Base-by-base conservation (phyloP, 1,140 invertebrate species). In the Glomeris maerens region DNA sequence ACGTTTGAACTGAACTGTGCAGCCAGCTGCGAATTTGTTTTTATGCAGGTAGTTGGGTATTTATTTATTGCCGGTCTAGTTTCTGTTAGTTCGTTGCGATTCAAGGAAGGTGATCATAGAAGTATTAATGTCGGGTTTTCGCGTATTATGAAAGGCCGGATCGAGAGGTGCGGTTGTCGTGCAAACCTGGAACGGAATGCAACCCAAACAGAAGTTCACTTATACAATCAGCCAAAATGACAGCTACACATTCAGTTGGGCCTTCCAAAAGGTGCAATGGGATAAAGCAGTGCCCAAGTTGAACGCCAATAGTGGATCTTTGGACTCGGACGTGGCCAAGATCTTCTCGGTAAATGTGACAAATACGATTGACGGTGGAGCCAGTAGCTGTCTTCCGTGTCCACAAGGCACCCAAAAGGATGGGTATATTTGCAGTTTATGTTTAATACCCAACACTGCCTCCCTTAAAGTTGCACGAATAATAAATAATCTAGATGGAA, bases 341-440 rank as follows among this genome's bases (percentile, higher is more conserved):
- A 74, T 80, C 29, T 77, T 69, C 59, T 62, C 66, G 26, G 67
- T 80, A 17, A 69, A 73, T 52, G 65, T 80, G 2, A 75, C 74
- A n/a, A 78, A 80, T 60, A 76, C 72, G 0, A 57, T 74, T n/a
- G 64, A 68, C 47, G 72, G 74, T 40, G 76, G 77, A 22, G 75
- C 77, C 3, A 62, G 64, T 2, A 58, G 57, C 2, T 79, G 77
- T 60, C 57, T 70, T 21, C 64, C 64, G 20, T 79, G 77, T 66
- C 73, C 70, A 14, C 63, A 67, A 45, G 70, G 60, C n/a, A 58
- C 52, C 5, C 38, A 56, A 2, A 46, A 60, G 36, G 57, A 64
- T 21, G 39, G 38, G 46, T 51, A 51, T 25, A 13, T 36, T 36
- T 36, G 17, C 17, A 36, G 10, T 36, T 13, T 36, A 36, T 10